Evolutionary conservation across 2,113 vertebrate genomes (phyloP).

Genomic region (Sinocyclocheilus anophthalmus): DNA sequence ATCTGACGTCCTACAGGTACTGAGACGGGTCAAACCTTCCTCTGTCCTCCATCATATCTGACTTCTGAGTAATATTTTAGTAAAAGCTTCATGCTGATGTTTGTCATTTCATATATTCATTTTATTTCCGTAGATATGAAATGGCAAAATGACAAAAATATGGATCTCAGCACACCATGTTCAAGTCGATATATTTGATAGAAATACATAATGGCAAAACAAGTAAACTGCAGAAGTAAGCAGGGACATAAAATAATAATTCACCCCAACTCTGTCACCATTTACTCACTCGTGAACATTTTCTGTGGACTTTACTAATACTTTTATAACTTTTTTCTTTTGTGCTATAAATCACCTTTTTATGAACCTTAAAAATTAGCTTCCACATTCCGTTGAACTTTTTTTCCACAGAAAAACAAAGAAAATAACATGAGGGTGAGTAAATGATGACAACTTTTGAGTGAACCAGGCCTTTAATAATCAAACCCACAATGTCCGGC

Average conservation of each 20-base stretch:
- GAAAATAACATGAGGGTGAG: not conserved
- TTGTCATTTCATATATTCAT: conserved; percentile 22
- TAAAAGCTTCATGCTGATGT: not conserved
- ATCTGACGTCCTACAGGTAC: not conserved
- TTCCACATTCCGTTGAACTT: not conserved
- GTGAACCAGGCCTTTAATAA: not conserved
- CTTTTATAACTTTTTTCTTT: not conserved
- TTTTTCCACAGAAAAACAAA: not conserved
- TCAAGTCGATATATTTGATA: conserved; percentile 42
- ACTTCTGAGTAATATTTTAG: not conserved
- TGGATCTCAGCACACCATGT: conserved; percentile 47
- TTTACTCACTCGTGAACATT: not conserved
- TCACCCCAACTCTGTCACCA: not conserved
- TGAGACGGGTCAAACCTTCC: not conserved
- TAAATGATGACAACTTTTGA: not conserved
- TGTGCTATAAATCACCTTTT: not conserved
- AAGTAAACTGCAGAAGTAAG: conserved; percentile 23
- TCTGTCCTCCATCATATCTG: not conserved
- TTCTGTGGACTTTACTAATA: not conserved
- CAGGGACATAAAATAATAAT: not conserved
- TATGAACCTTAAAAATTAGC: not conserved
- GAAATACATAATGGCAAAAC: conserved; percentile 40
- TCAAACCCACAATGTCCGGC: not conserved
- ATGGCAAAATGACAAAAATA: conserved; percentile 53
- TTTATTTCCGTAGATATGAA: conserved; percentile 49